Evolutionary conservation across 2,113 vertebrate genomes (phyloP).

Genomic region (Pungitius pungitius): DNA sequence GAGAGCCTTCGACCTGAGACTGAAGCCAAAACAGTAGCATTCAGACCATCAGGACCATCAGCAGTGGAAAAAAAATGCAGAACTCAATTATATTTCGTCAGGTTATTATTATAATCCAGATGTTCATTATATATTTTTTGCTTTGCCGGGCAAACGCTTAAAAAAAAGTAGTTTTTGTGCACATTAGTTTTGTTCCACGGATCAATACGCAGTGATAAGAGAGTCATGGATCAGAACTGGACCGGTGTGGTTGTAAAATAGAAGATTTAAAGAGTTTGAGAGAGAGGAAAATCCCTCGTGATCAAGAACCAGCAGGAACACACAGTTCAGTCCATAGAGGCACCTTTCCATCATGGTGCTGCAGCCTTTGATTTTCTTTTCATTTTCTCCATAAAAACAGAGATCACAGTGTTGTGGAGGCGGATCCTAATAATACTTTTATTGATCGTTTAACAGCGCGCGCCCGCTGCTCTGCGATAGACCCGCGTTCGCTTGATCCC

Average conservation of each 20-base stretch:
- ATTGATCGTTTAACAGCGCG: constrained; percentile 59
- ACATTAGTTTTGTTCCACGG: background rate
- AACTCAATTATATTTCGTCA: background rate
- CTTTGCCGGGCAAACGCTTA: background rate
- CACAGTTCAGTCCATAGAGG: background rate
- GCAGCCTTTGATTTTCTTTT: constrained; percentile 30
- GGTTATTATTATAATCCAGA: background rate
- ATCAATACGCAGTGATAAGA: constrained; percentile 17
- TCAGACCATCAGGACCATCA: background rate
- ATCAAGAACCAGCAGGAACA: constrained; percentile 14
- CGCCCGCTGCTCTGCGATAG: constrained; percentile 35
- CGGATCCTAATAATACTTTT: constrained; percentile 60
- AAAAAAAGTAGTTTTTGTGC: background rate
- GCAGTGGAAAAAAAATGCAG: background rate
- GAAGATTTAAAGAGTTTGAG: background rate
- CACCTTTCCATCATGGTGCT: constrained; percentile 28
- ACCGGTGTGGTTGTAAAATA: constrained; percentile 5
- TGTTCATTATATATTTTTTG: background rate
- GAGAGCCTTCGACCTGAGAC: no score
- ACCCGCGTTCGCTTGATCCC: constrained; percentile 23
- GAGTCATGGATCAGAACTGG: constrained; percentile 29
- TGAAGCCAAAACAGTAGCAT: background rate
- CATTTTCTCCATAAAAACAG: constrained; percentile 37
- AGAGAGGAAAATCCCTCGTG: constrained; percentile 30
- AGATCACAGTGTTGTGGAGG: constrained; percentile 52